Evolutionary conservation across 1,140 invertebrate species (phyloP).

Genomic region (Camponotus pennsylvanicus): DNA sequence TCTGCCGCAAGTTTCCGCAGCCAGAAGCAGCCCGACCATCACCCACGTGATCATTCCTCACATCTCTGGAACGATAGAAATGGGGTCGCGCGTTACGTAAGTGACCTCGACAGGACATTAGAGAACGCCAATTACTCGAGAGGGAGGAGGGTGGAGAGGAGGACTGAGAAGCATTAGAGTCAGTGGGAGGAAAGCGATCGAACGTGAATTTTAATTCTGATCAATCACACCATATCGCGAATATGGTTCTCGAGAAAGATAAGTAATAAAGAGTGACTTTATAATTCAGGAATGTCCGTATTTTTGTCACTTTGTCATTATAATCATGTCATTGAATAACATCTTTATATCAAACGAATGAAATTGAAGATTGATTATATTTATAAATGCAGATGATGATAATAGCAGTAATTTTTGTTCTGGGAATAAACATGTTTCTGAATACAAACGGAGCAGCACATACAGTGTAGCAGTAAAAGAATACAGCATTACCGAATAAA

Average conservation of each 20-base stretch:
- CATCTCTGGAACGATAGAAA: constrained; percentile 83
- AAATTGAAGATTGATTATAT: background rate
- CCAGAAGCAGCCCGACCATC: constrained; percentile 86
- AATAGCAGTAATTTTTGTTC: background rate
- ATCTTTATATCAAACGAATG: constrained; percentile 17
- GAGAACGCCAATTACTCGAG: constrained; percentile 56
- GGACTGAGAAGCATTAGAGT: constrained; percentile 30
- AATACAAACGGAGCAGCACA: too few species aligned
- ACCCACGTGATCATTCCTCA: constrained; percentile 87
- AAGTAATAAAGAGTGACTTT: constrained; percentile 19
- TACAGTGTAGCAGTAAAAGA: too few species aligned
- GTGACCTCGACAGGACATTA: constrained; percentile 36
- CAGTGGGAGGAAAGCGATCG: background rate
- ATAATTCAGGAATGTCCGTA: constrained; percentile 3
- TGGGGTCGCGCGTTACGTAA: constrained; percentile 67
- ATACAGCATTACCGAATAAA: too few species aligned
- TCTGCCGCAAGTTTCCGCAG: constrained; percentile 86
- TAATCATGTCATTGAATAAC: background rate
- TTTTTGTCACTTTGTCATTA: constrained; percentile 9
- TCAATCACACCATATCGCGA: constrained; percentile 35
- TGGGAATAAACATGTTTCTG: too few species aligned
- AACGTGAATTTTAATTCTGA: constrained; percentile 57
- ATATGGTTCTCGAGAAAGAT: constrained; percentile 23
- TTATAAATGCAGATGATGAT: background rate
- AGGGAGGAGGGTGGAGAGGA: too few species aligned